phyloP scores from a whole-genome alignment of 2,797 vertebrate species.

The Hafferia zeledoni region DNA sequence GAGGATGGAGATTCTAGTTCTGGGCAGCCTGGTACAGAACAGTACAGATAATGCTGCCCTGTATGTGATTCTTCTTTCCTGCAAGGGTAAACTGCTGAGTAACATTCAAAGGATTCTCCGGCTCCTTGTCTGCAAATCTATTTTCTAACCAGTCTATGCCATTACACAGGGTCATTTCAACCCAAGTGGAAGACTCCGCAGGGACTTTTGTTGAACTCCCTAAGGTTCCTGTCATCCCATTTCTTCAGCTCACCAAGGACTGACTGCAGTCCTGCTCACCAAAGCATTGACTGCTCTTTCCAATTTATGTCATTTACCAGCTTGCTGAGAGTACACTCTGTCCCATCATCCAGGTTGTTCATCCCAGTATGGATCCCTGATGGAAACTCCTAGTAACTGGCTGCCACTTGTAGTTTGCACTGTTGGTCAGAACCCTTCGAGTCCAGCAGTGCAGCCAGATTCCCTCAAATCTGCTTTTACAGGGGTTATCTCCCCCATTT shows the following conservation, averaged over 20 bases:
- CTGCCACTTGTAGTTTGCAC: background rate
- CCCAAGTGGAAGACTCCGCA: background rate
- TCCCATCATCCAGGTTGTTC: background rate
- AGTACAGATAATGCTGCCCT: background rate
- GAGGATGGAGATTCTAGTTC: background rate
- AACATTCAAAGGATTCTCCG: background rate
- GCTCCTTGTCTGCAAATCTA: background rate
- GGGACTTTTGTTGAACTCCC: background rate
- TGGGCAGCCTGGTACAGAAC: background rate
- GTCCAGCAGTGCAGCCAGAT: background rate
- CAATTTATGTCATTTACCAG: background rate
- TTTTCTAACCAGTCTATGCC: background rate
- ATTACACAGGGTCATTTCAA: background rate
- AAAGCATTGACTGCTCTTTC: background rate
- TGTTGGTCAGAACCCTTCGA: background rate
- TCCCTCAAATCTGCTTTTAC: background rate
- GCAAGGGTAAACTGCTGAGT: background rate
- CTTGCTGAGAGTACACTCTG: background rate
- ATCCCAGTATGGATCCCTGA: background rate
- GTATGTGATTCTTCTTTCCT: background rate
- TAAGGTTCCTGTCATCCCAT: background rate
- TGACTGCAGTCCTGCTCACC: background rate
- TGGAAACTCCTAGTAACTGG: background rate
- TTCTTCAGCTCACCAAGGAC: background rate
- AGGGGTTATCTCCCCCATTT: background rate